phyloP scores from a whole-genome alignment of 92 coral and sea anemone genomes.

The Zoanthus sansibaricus region DNA sequence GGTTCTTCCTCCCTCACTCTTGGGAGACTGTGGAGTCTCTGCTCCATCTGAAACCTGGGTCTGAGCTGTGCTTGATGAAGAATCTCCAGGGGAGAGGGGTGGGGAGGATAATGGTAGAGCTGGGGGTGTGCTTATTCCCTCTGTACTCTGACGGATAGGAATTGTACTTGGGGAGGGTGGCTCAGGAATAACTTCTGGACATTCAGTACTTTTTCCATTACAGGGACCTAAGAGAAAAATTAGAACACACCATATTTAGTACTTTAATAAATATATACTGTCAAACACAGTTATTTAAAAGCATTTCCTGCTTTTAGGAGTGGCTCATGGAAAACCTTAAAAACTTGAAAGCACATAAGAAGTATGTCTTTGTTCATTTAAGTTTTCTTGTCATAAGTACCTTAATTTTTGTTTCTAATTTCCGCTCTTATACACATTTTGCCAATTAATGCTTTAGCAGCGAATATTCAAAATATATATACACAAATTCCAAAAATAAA shows the following conservation, averaged over 20 bases:
- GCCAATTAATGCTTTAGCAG: too few relatives aligned
- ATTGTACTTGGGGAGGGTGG: conserved; percentile 80
- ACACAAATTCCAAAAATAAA: too few relatives aligned
- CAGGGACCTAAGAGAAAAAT: not conserved
- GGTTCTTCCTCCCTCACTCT: conserved; percentile 37
- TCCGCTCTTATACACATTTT: too few relatives aligned
- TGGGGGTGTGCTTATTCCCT: not conserved
- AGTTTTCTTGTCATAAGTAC: too few relatives aligned
- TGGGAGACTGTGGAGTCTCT: conserved; percentile 66
- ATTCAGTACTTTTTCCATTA: not conserved
- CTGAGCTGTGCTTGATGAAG: conserved; percentile 17
- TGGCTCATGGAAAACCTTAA: too few relatives aligned
- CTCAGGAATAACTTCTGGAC: conserved; percentile 42
- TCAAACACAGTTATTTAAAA: not conserved
- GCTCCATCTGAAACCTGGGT: conserved; percentile 40
- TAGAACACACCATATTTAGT: not conserved
- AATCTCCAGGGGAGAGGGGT: conserved; percentile 69
- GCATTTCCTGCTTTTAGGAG: not conserved
- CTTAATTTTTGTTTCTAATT: too few relatives aligned
- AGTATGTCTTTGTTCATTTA: too few relatives aligned
- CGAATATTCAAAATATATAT: too few relatives aligned
- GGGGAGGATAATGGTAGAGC: conserved; percentile 50
- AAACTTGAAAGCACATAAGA: too few relatives aligned
- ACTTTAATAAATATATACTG: not conserved
- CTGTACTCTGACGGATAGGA: conserved; percentile 58